Base-by-base conservation (phyloP, 2,888 invertebrate genomes). In the Agapostemon virescens region DNA sequence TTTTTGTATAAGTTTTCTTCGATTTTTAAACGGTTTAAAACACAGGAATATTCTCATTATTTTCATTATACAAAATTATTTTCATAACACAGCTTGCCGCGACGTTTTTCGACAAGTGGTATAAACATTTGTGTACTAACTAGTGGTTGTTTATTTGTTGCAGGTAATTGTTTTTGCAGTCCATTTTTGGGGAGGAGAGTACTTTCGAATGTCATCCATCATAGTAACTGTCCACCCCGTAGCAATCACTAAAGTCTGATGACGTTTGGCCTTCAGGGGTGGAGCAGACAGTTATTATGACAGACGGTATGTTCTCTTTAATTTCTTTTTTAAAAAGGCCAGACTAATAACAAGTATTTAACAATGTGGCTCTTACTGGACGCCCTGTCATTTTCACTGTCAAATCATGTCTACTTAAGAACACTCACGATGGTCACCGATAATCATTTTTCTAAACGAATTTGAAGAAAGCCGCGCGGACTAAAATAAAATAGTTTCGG, bases 161-260 rank as follows among this genome's bases (percentile, higher is more conserved):
- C 49, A 49, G 63, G 30, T 30, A 30, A 63, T 63, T 63, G 30
- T 30, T 63, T 63, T 26, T 26, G 11, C n/a, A n/a, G 36, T 63
- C 36, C 49, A 49, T 49, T n/a, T 49, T 49, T 49, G 11, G n/a
- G 49, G 11, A 49, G n/a, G n/a, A 49, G 11, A n/a, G 49, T n/a
- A n/a, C 49, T 49, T 55, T 26, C 6, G 15, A 15, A 26, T 15
- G 6, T 2, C 26, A 26, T 55, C 23, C 55, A 55, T 55, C 55
- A 55, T 55, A 23, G 55, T 55, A 55, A 26, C 23, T 55, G 55
- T 55, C 55, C 55, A 55, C 55, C 55, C 55, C 23, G 11, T 55
- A 15, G 6, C 26, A 15, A 55, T 55, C 55, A 15, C 23, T 55
- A 15, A 55, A 55, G 26, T 55, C 55, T 55, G 55, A 55, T 23